A percentile compares a stretch with the other conserved stretches of the same genome.
Conservation (phyloP, 2,888 invertebrate genomes). For the Stenoptilia bipunctidactyla region DNA sequence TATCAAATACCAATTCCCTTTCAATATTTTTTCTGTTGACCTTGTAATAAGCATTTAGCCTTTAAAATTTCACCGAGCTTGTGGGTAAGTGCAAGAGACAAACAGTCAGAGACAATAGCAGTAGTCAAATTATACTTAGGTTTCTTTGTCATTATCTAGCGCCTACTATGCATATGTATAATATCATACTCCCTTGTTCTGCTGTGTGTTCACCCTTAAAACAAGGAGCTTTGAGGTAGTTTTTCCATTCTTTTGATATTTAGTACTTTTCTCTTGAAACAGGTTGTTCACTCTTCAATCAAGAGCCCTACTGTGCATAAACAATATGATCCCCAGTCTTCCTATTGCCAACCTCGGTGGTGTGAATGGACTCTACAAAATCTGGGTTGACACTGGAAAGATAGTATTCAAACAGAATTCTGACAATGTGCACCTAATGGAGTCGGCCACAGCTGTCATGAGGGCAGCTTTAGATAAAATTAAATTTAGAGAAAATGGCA, state of each 20-base stretch:
- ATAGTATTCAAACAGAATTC: conserved; percentile 70
- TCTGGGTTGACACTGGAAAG: conserved; percentile 77
- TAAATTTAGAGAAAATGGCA: conserved; percentile 49
- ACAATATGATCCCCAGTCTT: conserved; percentile 76
- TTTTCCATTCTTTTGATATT: conserved; percentile 1
- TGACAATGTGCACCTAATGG: conserved; percentile 67
- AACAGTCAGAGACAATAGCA: no score
- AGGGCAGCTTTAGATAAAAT: conserved; percentile 80
- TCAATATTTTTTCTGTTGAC: no score
- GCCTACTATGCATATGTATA: neutral
- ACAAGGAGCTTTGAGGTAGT: no score
- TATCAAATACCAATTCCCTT: no score
- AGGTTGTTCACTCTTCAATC: conserved; percentile 71
- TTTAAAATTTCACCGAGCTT: no score
- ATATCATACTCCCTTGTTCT: no score
- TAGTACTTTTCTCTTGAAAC: no score
- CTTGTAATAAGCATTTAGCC: no score
- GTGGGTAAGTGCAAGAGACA: no score
- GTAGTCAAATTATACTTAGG: no score
- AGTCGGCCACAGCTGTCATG: conserved; percentile 81
- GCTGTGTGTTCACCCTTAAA: no score
- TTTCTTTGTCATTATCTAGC: neutral
- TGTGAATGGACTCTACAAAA: conserved; percentile 68
- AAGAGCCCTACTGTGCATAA: conserved; percentile 77
- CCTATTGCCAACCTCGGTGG: conserved; percentile 76